Evolutionary conservation across 1,140 invertebrate species (phyloP).

Genomic region (Drosophila varians): DNA sequence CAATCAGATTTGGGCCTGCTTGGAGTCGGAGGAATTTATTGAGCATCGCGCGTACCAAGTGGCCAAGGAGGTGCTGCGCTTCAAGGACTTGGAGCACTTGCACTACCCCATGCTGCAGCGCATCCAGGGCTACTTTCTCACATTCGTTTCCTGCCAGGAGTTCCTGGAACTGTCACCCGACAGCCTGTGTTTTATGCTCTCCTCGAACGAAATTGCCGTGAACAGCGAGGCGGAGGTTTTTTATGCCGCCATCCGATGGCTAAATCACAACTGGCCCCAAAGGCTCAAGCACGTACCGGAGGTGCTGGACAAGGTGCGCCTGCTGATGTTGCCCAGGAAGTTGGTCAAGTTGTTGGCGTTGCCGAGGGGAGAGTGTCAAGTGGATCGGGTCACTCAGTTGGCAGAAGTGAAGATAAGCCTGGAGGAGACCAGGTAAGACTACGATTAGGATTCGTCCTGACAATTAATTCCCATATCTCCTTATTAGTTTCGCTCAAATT

Average conservation of each 20-base stretch:
- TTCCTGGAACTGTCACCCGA: slow-evolving; percentile 11
- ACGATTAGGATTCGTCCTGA: not conserved
- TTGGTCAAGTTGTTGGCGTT: slow-evolving; percentile 1
- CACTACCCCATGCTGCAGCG: slow-evolving; percentile 30
- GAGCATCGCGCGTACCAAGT: slow-evolving; percentile 37
- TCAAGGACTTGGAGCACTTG: not conserved
- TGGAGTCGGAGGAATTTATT: slow-evolving; percentile 6
- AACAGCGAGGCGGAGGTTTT: slow-evolving; percentile 50
- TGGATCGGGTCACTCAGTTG: slow-evolving; percentile 8
- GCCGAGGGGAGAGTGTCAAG: not conserved
- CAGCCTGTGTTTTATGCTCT: slow-evolving; percentile 14
- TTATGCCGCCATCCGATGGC: slow-evolving; percentile 50
- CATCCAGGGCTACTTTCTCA: slow-evolving; percentile 39
- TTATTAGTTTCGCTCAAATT: slow-evolving; percentile 12
- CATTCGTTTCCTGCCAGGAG: slow-evolving; percentile 27
- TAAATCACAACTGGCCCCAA: slow-evolving; percentile 34
- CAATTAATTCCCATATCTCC: not conserved
- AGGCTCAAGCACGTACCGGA: not conserved
- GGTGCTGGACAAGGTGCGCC: slow-evolving; percentile 21
- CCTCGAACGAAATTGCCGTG: slow-evolving; percentile 27
- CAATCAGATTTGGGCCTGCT: slow-evolving; percentile 22
- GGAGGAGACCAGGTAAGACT: not conserved
- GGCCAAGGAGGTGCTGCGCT: not conserved
- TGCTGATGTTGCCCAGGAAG: not conserved
- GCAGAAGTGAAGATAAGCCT: not conserved